Evolutionary conservation across 2,113 vertebrate species (phyloP), one percentile per base, ranked within the genome.

Genomic region (Tetrax tetrax): DNA sequence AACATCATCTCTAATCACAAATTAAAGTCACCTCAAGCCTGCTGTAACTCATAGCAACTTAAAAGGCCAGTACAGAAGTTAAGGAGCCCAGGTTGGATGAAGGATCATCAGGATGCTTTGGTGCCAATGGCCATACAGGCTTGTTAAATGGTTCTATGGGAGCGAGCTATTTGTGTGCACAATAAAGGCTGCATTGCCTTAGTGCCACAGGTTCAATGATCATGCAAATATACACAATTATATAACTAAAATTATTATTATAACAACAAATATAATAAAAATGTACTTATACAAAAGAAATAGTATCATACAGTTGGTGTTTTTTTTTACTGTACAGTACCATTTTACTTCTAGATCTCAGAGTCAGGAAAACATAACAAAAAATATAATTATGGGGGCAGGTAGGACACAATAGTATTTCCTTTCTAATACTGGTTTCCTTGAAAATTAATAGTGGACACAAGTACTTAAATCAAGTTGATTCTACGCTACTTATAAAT

Each of bases 111-210:
- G 19, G 76, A 54, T 59, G 7, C 19, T 70, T 53, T 11, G 27
- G 41, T 0, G 8, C 13, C 56, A 29, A 20, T 1, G 24, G 12
- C 7, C 33, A 23, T 3, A 9, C 3, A 16, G 35, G 21, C 12
- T 35, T 69, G 24, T 48, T 56, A 60, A 45, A 14, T 48, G 22
- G 22, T 50, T 79, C 61, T 54, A 23, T 6, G 0, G 10, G 37
- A 45, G 19, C 31, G 53, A 69, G 22, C 10, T 35, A n/a, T 4
- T 4, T 1, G 0, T 3, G 21, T 7, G 21, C 31, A 47, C 43
- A 15, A 20, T 21, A 10, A 71, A 80, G 11, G 43, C 47, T 91
- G 60, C 50, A 74, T 33, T 74, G 60, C 45, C 14, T 37, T 18
- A 45, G n/a, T 27, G 29, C 29, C 70, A 38, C 0, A 1, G 21